Conservation (phyloP, 2,888 invertebrate species). For the Diarsia rubi region DNA sequence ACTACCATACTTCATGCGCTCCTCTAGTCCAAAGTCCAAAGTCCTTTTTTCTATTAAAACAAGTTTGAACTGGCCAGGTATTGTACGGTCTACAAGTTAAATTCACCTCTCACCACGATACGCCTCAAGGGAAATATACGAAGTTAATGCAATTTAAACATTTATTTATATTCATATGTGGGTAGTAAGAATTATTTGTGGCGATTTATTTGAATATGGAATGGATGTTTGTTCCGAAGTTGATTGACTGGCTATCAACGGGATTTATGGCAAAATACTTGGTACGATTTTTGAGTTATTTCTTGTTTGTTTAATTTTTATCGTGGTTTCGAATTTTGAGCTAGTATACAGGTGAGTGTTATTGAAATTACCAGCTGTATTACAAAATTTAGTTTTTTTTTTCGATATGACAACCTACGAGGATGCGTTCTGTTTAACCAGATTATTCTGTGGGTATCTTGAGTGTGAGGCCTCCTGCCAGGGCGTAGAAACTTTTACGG, state of each 20-base stretch:
- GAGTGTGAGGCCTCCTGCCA: no score
- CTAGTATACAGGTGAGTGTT: fast-evolving
- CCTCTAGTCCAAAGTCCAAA: slow-evolving; percentile 71
- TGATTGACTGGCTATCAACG: slow-evolving; percentile 18
- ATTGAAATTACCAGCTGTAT: background rate
- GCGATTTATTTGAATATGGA: slow-evolving; percentile 31
- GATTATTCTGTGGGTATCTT: no score
- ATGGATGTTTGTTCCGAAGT: slow-evolving; percentile 16
- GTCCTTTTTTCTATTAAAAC: slow-evolving; percentile 77
- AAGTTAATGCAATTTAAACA: slow-evolving; percentile 71
- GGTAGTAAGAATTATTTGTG: slow-evolving; percentile 35
- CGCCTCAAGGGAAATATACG: slow-evolving; percentile 65
- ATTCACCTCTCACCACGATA: slow-evolving; percentile 66
- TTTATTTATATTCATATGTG: slow-evolving; percentile 65
- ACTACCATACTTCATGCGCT: slow-evolving; percentile 73
- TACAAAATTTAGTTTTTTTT: no score
- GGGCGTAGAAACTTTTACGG: no score
- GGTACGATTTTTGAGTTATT: background rate
- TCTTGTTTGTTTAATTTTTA: background rate
- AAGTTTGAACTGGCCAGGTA: slow-evolving; percentile 63
- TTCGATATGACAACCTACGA: no score
- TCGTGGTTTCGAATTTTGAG: background rate
- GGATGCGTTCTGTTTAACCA: no score
- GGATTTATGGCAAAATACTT: background rate
- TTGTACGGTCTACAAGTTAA: slow-evolving; percentile 68